Evolutionary conservation across 2,113 vertebrate genomes (phyloP), one percentile per base, ranked within the genome.

Genomic region (Myotis yumanensis): DNA sequence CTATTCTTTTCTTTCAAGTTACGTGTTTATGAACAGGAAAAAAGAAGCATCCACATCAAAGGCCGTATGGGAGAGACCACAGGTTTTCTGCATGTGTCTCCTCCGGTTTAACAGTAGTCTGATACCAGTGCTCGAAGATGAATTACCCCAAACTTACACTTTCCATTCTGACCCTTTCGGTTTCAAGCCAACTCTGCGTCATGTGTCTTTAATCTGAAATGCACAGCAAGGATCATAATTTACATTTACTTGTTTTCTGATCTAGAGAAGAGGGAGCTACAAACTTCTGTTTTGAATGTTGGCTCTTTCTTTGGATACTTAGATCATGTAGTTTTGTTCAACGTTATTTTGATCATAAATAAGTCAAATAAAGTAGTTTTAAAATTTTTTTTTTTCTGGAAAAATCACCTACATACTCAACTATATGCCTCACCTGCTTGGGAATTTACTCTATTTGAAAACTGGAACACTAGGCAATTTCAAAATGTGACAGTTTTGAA

Each of bases 61-160:
- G 97, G 64, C 64, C 77, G 92, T 43, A 43, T 48, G 68, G 77
- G 69, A 92, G 88, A 96, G 92, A 71, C 85, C 16, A 59, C 97
- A 97, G 95, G 96, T 97, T 97, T 97, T 97, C 96, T 94, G 96
- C 95, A 97, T 96, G 95, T 97, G 97, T 96, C 88, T 95, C 51
- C 77, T 91, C n/a, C 52, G 46, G 66, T 71, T 0, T 88, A 95
- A 94, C 97, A 93, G 95, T 96, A 96, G 96, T 96, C 90, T 92
- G 92, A 94, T 95, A 91, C 20, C 82, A 93, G 37, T 37, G 16
- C 68, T 77, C n/a, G 57, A 93, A 92, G 95, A 96, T 89, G 93
- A 92, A 96, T 97, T 95, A 91, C 90, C 90, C 83, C 93, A 92
- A 89, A 92, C 77, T 96, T 93, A 95, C 95, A 97, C 96, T 97